Conservation (phyloP, 2,888 invertebrate genomes). For the Schizotus pectinicornis region DNA sequence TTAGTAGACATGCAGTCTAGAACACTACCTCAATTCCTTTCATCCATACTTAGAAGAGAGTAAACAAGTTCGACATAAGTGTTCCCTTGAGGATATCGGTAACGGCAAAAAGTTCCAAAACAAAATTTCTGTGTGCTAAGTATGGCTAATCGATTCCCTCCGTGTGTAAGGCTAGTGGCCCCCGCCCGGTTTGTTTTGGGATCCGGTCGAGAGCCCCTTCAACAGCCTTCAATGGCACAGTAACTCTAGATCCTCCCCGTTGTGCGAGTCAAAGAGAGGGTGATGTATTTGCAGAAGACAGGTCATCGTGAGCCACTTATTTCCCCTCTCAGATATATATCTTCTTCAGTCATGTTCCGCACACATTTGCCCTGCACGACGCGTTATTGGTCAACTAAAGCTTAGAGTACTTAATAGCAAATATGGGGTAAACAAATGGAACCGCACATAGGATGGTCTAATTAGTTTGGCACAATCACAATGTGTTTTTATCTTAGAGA, state of each 20-base stretch:
- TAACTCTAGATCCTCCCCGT: constrained; percentile 5
- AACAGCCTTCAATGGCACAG: constrained; percentile 14
- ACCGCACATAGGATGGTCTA: constrained; percentile 32
- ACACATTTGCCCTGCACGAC: constrained; percentile 16
- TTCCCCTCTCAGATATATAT: constrained; percentile 3
- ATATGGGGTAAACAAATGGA: constrained; percentile 24
- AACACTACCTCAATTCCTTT: too few relatives aligned
- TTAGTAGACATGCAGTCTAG: too few relatives aligned
- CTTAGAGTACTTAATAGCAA: constrained; percentile 14
- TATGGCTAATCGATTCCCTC: constrained; percentile 1
- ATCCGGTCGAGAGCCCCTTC: constrained; percentile 9
- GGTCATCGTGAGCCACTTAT: constrained; percentile 20
- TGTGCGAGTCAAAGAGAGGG: constrained; percentile 6
- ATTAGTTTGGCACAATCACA: constrained; percentile 43
- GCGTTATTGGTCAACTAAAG: constrained; percentile 16
- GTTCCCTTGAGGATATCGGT: too few relatives aligned
- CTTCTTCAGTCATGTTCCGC: constrained; percentile 20
- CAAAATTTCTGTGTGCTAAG: neutral
- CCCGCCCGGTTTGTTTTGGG: constrained; percentile 15
- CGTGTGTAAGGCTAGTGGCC: neutral
- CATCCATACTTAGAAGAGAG: too few relatives aligned
- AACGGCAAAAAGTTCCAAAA: too few relatives aligned
- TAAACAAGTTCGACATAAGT: too few relatives aligned
- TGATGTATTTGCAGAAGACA: constrained; percentile 20
- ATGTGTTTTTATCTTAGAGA: constrained; percentile 4